A percentile compares a stretch with the other conserved stretches of the same genome.
phyloP scores from a whole-genome alignment of 1,140 invertebrate species.

The Eufriesea mexicana region DNA sequence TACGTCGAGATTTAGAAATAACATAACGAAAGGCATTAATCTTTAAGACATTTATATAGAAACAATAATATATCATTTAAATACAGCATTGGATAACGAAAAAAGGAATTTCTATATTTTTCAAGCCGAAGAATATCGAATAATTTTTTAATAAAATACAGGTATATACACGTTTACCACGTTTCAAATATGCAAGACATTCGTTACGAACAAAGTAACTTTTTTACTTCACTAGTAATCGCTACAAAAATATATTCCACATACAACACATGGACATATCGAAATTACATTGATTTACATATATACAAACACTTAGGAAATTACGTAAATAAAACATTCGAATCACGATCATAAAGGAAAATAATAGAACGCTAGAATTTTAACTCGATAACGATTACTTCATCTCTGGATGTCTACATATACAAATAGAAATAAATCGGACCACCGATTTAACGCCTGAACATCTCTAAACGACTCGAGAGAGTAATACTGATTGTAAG shows the following conservation, averaged over 20 bases:
- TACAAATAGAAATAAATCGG: not conserved
- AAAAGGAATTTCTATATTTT: not conserved
- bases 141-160: not conserved
- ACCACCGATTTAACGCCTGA: not conserved
- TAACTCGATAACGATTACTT: not conserved
- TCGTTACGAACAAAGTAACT: not conserved
- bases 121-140: not conserved
- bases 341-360: not conserved
- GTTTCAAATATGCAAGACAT: not conserved
- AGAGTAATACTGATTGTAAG: not conserved
- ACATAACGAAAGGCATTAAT: not conserved
- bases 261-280: not conserved
- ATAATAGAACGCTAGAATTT: not conserved
- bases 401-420: not conserved
- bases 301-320: not conserved
- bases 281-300: too few relatives aligned
- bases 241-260: not conserved
- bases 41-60: not conserved
- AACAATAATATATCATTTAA: not conserved
- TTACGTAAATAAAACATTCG: not conserved
- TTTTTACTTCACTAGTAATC: not conserved
- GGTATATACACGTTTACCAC: not conserved
- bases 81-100: not conserved
- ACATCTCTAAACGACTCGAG: not conserved
- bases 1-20: conserved; percentile 3